A percentile compares a stretch with the other conserved stretches of the same genome.
These are phyloP conservation scores for Premnoplex brunnescens DNA, from an alignment of 2,797 vertebrate species.

Conservation along the genomic window DNA sequence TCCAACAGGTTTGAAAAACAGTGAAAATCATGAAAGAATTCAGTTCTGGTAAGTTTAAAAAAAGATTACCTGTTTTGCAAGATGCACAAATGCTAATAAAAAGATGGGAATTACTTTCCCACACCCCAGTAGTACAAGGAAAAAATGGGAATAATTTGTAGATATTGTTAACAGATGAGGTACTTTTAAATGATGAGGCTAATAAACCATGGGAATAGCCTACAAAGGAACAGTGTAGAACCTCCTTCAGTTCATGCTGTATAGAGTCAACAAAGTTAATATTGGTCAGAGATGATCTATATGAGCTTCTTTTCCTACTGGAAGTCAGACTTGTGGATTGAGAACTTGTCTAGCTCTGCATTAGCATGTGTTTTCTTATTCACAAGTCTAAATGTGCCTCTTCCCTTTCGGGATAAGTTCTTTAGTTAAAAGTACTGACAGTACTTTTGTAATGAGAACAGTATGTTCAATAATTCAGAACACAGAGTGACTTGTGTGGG, in stretches of 20 bases:
- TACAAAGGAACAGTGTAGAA: neutral
- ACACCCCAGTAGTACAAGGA: neutral
- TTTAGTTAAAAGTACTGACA: neutral
- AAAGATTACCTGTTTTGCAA: neutral
- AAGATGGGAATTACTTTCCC: neutral
- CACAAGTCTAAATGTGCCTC: neutral
- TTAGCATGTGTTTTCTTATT: neutral
- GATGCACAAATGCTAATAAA: neutral
- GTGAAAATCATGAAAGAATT: neutral
- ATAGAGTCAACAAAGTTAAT: neutral
- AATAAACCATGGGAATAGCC: neutral
- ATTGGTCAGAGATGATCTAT: neutral
- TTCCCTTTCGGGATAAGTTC: neutral
- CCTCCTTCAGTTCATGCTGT: neutral
- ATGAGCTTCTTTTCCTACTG: neutral
- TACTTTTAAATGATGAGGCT: neutral
- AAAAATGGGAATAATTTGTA: neutral
- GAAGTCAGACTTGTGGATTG: neutral
- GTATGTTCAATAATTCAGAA: conserved; percentile 8
- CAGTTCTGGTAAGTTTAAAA: neutral
- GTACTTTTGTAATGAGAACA: neutral
- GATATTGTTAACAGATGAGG: neutral
- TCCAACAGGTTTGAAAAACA: neutral
- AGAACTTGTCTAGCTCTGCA: neutral
- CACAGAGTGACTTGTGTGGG: conserved; percentile 14